Percentiles rank a stretch among this genome's conserved stretches.
phyloP scores from a whole-genome alignment of 2,113 vertebrate genomes.

The Bubalus kerabau region DNA sequence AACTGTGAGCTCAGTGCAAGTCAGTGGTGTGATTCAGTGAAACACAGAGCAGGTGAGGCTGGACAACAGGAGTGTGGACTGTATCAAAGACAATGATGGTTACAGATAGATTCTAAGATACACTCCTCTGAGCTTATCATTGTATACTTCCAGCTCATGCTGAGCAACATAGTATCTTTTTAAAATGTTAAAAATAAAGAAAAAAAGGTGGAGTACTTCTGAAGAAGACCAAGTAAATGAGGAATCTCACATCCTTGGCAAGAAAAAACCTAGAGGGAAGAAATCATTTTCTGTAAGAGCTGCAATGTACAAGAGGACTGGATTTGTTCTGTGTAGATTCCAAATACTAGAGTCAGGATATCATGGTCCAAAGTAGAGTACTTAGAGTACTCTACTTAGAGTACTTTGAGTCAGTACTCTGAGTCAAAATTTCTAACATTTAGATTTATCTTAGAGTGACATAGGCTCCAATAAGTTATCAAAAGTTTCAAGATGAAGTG shows the following conservation, averaged over 20 bases:
- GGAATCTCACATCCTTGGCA: neutral
- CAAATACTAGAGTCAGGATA: neutral
- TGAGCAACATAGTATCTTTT: neutral
- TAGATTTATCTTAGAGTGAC: neutral
- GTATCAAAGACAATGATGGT: neutral
- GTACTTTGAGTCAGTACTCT: neutral
- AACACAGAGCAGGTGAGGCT: neutral
- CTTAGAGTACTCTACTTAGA: neutral
- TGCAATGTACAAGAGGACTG: neutral
- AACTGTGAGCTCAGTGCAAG: neutral
- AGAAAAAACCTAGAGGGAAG: neutral
- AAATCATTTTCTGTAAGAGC: neutral
- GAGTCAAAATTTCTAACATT: neutral
- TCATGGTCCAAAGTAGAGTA: neutral
- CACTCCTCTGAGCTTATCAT: neutral
- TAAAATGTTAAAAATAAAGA: neutral
- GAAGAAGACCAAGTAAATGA: neutral
- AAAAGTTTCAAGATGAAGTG: neutral
- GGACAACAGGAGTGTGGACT: neutral
- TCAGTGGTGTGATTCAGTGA: neutral
- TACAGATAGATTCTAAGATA: neutral
- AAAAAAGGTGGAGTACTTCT: neutral
- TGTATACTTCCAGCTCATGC: neutral
- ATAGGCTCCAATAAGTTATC: neutral
- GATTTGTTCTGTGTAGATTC: neutral